Base-by-base conservation (phyloP, 1,140 invertebrate genomes). In the Copidosoma floridanum region DNA sequence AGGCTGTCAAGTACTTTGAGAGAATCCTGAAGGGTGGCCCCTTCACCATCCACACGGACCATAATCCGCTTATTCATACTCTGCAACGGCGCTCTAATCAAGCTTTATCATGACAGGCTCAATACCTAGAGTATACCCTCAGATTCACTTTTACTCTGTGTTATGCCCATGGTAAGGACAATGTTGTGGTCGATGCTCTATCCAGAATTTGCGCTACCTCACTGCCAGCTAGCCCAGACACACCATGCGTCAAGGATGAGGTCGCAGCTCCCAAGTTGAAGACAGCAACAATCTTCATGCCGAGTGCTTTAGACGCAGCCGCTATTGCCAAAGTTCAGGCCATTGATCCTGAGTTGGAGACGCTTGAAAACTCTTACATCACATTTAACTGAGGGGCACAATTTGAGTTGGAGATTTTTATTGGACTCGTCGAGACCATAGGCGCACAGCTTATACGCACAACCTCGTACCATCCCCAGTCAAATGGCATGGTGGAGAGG, bases 361-460 rank as follows among this genome's bases (percentile, higher is more conserved):
- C n/a, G n/a, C n/a, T n/a, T n/a, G n/a, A n/a, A n/a, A n/a, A n/a
- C n/a, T n/a, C n/a, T n/a, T n/a, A n/a, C n/a, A n/a, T n/a, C n/a
- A n/a, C n/a, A n/a, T n/a, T n/a, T n/a, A n/a, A n/a, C n/a, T n/a
- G n/a, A n/a, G n/a, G n/a, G n/a, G n/a, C n/a, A n/a, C n/a, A n/a
- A n/a, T n/a, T n/a, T n/a, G n/a, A n/a, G n/a, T n/a, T n/a, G n/a
- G n/a, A n/a, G n/a, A n/a, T n/a, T 32, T 23, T 10, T 73, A 68
- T 56, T 43, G 66, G 20, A 26, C 47, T 12, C 75, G 71, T 52
- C 73, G 74, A 50, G 48, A 46, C 16, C 5, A 46, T 27, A 64
- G 32, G 21, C 68, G 72, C 18, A 74, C 68, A 35, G 35, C 8
- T 57, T 65, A 24, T 76, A 66, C 60, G 73, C 64, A 16, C 72